A percentile compares a stretch with the other conserved stretches of the same genome.
These are phyloP conservation scores for Xenopus laevis DNA, from an alignment of 2,113 vertebrate species.

Conservation along the genomic window DNA sequence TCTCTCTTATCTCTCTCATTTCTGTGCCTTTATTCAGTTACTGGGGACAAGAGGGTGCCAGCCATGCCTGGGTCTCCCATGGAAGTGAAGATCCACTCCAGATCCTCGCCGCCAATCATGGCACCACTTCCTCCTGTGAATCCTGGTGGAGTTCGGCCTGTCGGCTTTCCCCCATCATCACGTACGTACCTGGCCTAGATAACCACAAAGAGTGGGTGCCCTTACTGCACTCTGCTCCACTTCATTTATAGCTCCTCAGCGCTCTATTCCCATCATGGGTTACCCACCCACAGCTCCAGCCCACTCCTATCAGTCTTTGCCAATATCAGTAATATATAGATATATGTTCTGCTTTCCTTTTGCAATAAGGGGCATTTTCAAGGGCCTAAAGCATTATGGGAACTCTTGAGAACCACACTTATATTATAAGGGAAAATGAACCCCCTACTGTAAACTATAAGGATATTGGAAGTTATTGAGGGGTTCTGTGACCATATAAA, in stretches of 20 bases:
- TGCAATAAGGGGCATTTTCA: too few relatives aligned
- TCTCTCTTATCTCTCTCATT: background rate
- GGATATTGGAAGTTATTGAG: too few relatives aligned
- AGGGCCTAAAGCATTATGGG: too few relatives aligned
- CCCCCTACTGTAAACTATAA: too few relatives aligned
- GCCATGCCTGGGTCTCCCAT: constrained; percentile 97
- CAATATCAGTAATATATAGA: too few relatives aligned
- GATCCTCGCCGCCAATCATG: constrained; percentile 89
- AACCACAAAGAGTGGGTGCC: background rate
- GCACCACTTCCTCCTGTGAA: constrained; percentile 90
- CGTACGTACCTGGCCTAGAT: constrained; percentile 62
- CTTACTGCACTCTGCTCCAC: background rate
- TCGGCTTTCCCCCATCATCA: constrained; percentile 88
- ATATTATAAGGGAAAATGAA: too few relatives aligned
- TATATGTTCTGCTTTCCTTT: too few relatives aligned
- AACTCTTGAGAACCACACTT: too few relatives aligned
- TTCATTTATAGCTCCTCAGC: background rate
- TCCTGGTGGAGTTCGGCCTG: constrained; percentile 82
- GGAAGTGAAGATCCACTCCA: constrained; percentile 95
- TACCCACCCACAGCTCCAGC: too few relatives aligned
- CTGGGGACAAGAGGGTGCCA: constrained; percentile 89
- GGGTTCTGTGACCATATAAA: too few relatives aligned
- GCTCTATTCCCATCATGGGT: too few relatives aligned
- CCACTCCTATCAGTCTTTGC: too few relatives aligned
- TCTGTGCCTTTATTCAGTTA: constrained; percentile 68